These are phyloP conservation scores for Xiphophorus birchmanni DNA, from an alignment of 2,797 vertebrate species.

Conservation along the genomic window DNA sequence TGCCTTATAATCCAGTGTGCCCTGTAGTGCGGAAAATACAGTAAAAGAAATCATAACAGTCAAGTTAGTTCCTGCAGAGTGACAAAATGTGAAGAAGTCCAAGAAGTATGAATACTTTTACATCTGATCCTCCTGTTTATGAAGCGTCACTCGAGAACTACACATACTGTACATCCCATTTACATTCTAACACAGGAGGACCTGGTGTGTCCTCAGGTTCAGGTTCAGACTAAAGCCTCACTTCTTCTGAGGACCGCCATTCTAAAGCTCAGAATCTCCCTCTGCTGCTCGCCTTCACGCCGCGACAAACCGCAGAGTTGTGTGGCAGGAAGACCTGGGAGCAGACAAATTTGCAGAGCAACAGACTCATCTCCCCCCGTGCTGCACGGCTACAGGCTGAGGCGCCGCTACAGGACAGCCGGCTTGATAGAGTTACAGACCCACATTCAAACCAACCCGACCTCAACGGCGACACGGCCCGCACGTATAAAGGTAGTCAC, in stretches of 20 bases:
- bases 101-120: neutral
- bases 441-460: conserved; percentile 11
- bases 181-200: conserved; percentile 8
- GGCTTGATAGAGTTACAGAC: conserved; percentile 2
- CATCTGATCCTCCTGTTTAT: neutral
- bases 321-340: conserved; percentile 27
- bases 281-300: conserved; percentile 24
- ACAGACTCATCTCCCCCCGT: conserved; percentile 38
- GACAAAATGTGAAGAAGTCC: neutral
- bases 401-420: conserved; percentile 3
- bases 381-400: conserved; percentile 21
- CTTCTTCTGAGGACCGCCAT: conserved; percentile 48
- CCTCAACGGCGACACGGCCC: conserved; percentile 20
- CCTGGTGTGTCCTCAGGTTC: conserved; percentile 33
- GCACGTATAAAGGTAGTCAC: conserved; percentile 30
- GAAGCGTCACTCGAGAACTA: neutral
- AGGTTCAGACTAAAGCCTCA: conserved; percentile 44
- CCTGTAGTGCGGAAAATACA: neutral
- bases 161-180: conserved; percentile 26
- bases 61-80: neutral
- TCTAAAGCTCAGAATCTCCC: conserved; percentile 53
- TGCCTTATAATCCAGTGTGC: too few species aligned
- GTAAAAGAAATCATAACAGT: neutral
- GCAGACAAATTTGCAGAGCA: conserved; percentile 29
- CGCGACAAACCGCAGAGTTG: conserved; percentile 47